phyloP scores from a whole-genome alignment of 2,113 vertebrate species.

The Spilogale gracilis region DNA sequence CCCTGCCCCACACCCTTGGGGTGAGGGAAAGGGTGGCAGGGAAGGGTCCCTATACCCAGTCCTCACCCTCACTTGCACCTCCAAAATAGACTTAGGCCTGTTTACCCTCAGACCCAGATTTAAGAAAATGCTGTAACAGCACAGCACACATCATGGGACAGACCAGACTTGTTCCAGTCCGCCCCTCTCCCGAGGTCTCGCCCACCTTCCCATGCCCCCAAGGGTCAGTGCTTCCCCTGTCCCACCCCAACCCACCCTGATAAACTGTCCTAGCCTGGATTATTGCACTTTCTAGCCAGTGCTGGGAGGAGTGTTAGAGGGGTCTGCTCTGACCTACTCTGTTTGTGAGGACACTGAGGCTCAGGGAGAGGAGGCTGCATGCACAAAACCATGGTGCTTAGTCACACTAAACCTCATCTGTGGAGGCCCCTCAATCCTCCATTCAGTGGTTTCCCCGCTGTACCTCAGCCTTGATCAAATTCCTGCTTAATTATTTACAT shows the following conservation, averaged over 20 bases:
- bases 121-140: not conserved
- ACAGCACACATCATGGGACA: rapidly evolving
- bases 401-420: not conserved
- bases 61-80: not conserved
- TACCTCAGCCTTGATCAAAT: not conserved
- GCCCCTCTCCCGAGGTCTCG: not conserved
- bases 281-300: not conserved
- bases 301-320: not conserved
- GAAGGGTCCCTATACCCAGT: not conserved
- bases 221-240: not conserved
- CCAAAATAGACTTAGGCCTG: not conserved
- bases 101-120: not conserved
- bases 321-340: not conserved
- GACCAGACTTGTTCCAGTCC: rapidly evolving
- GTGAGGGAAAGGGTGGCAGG: not conserved
- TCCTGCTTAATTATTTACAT: not conserved
- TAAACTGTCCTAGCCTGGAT: not conserved
- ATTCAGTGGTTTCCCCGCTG: rapidly evolving
- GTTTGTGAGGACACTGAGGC: not conserved
- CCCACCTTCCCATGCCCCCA: rapidly evolving
- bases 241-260: too few relatives aligned
- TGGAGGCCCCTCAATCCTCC: not conserved
- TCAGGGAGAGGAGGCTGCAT: not conserved
- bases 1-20: not conserved
- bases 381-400: not conserved